Base-by-base conservation (phyloP, 2,888 invertebrate species). In the Ennomos quercinarius region DNA sequence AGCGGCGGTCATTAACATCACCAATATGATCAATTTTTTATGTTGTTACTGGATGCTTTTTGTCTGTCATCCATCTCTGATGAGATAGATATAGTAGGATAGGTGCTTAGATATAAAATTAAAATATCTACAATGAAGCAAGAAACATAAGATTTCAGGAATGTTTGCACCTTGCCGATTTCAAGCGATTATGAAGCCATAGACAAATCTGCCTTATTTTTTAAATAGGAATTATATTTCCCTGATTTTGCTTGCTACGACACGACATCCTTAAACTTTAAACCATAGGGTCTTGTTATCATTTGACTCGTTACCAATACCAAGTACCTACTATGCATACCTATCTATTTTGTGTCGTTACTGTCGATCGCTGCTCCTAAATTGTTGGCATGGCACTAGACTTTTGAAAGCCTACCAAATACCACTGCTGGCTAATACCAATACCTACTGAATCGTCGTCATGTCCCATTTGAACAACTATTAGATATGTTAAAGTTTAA, bases 341-440 rank as follows among this genome's bases (percentile, higher is more conserved):
- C n/a, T n/a, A n/a, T n/a, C n/a, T n/a, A n/a, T n/a, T n/a, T n/a
- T n/a, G n/a, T n/a, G n/a, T n/a, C n/a, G n/a, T n/a, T 17, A 8
- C 2, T 27, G 6, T 6, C 6, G 6, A 53, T 53, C 5, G 6
- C 46, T 27, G 57, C 34, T 37, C 53, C 44, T 40, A 48, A 51
- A 44, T 52, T 43, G 51, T 57, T 64, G 69, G 42, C 69, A 66
- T 42, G n/a, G 63, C 65, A 52, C 69, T 60, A 49, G 45, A 60
- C 54, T 49, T 68, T 67, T 77, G 76, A 77, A 76, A 81, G 67
- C 71, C 57, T 66, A 64, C 63, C 51, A 68, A 77, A 76, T 76
- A 67, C 63, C 64, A 54, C 48, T 48, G 50, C 50, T 34, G 12
- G 38, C 9, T 38, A 36, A 43, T 47, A n/a, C 36, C 1, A 10